These are phyloP conservation scores for Caenorhabditis virilis DNA, from an alignment of 2,888 invertebrate genomes.

Conservation along the genomic window DNA sequence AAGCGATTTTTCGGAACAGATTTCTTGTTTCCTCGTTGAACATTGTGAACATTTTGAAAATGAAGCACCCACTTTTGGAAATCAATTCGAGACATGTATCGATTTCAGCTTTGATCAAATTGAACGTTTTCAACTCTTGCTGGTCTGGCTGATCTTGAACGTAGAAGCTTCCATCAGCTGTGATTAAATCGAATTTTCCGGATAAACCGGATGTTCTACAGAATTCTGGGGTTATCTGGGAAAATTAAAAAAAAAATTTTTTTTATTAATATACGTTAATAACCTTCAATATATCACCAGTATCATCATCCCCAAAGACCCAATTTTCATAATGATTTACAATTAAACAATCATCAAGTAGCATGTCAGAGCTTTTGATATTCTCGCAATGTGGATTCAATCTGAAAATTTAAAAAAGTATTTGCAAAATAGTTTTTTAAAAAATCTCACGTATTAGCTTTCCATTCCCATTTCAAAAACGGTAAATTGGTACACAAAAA, in stretches of 20 bases:
- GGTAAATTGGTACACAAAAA: constrained; percentile 8
- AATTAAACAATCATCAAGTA: constrained; percentile 40
- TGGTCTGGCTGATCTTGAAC: constrained; percentile 15
- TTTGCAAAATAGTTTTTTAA: background rate
- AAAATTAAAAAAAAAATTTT: background rate
- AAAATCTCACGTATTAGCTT: constrained; percentile 33
- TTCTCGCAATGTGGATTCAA: constrained; percentile 41
- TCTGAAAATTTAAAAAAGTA: constrained; percentile 9
- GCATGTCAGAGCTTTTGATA: constrained; percentile 10
- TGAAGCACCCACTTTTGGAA: constrained; percentile 7
- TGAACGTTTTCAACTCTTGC: constrained; percentile 14
- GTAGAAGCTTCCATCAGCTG: constrained; percentile 41
- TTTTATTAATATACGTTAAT: background rate
- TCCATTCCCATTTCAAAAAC: constrained; percentile 30
- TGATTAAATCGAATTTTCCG: constrained; percentile 35
- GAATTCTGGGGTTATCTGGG: no score
- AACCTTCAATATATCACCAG: constrained; percentile 37
- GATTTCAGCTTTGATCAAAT: constrained; percentile 9
- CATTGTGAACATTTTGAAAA: constrained; percentile 27
- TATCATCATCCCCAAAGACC: constrained; percentile 24
- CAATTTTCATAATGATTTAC: constrained; percentile 11
- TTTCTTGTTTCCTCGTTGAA: constrained; percentile 4
- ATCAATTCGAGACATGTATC: constrained; percentile 3
- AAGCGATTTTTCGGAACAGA: constrained; percentile 2
- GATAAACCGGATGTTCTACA: background rate